Evolutionary conservation across 2,888 invertebrate genomes (phyloP).

Genomic region (Drosophila trichaetosa): DNA sequence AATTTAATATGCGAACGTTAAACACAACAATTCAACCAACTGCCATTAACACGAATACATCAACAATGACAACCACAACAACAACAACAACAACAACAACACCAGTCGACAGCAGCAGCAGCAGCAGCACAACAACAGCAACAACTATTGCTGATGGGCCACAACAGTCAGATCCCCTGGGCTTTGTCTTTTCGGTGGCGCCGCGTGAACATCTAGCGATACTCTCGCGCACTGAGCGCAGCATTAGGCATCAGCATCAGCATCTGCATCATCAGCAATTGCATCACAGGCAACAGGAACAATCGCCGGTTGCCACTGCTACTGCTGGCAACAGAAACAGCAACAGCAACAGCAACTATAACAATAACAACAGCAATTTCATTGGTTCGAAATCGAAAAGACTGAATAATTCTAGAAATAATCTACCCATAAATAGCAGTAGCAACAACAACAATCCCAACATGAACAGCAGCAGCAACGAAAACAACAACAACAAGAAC

Average conservation of each 20-base stretch:
- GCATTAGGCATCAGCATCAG: slow-evolving; percentile 73
- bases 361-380: slow-evolving; percentile 63
- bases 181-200: slow-evolving; percentile 71
- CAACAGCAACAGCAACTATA: slow-evolving; percentile 51
- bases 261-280: slow-evolving; percentile 50
- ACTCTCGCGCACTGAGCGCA: slow-evolving; percentile 84
- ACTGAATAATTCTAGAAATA: slow-evolving; percentile 84
- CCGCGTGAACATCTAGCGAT: slow-evolving; percentile 69
- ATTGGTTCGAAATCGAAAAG: slow-evolving; percentile 84
- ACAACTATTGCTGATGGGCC: slow-evolving; percentile 30
- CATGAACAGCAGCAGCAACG: neutral
- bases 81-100: slow-evolving; percentile 29
- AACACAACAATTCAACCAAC: slow-evolving; percentile 49
- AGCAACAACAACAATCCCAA: slow-evolving; percentile 59
- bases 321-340: slow-evolving; percentile 42
- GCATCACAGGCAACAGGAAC: slow-evolving; percentile 41
- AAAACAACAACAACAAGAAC: slow-evolving; percentile 41
- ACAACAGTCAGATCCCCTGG: slow-evolving; percentile 46
- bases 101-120: slow-evolving; percentile 34
- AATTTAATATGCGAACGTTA: slow-evolving; percentile 69
- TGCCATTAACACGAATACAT: slow-evolving; percentile 48
- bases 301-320: slow-evolving; percentile 40
- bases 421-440: slow-evolving; percentile 75
- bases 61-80: slow-evolving; percentile 34
- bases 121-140: slow-evolving; percentile 43